These are phyloP conservation scores for Oncorhynchus keta DNA, from an alignment of 2,113 vertebrate genomes.

Conservation along the genomic window DNA sequence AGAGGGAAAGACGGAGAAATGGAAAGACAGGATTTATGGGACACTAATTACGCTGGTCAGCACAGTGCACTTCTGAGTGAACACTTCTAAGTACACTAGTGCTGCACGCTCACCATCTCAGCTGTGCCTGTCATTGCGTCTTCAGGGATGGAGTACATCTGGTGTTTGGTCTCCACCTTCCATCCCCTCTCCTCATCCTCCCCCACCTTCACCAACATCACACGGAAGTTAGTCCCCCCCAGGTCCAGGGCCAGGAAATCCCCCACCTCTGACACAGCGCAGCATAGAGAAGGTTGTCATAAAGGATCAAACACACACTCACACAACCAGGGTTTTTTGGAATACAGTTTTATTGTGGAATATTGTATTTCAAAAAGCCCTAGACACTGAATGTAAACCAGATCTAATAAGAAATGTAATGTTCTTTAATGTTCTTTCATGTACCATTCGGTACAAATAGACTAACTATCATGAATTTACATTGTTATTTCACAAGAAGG, in stretches of 20 bases:
- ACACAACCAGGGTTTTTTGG: not conserved
- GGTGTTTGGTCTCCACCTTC: constrained; percentile 92
- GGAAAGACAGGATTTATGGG: too few relatives aligned
- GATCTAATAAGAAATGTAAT: too few relatives aligned
- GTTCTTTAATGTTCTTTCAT: too few relatives aligned
- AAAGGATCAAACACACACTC: not conserved
- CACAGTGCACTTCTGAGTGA: not conserved
- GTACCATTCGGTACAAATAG: too few relatives aligned
- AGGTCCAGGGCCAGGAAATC: constrained; percentile 95
- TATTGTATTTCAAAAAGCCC: too few relatives aligned
- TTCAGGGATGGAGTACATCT: constrained; percentile 96
- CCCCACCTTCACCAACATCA: constrained; percentile 96
- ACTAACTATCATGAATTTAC: not conserved
- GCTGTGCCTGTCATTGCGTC: constrained; percentile 97
- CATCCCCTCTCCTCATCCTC: constrained; percentile 87
- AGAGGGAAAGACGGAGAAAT: not conserved
- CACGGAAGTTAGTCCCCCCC: constrained; percentile 94
- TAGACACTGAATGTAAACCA: too few relatives aligned
- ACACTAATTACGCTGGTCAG: not conserved
- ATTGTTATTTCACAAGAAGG: not conserved
- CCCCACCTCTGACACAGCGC: constrained; percentile 83
- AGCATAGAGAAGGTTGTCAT: constrained; percentile 6
- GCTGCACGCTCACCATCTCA: constrained; percentile 84
- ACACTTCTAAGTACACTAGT: not conserved
- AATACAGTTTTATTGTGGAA: not conserved